Evolutionary conservation across 2,113 vertebrate genomes (phyloP).

Genomic region (Phainopepla nitens): DNA sequence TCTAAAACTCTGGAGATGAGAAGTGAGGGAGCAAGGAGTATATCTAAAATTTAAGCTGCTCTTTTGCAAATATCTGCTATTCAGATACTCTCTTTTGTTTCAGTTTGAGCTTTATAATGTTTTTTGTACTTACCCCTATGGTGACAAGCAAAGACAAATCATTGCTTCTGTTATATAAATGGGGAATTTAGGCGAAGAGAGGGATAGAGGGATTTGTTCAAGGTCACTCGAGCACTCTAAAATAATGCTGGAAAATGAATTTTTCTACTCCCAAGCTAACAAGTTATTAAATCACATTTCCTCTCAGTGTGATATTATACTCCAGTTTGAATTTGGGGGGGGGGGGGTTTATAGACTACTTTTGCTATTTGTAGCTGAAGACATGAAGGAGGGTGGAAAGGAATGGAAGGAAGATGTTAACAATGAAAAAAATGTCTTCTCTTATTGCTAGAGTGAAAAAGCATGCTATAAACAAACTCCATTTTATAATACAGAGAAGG

Average conservation of each 20-base stretch:
- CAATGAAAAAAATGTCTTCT: neutral
- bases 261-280: conserved; percentile 49
- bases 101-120: neutral
- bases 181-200: neutral
- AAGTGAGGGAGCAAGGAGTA: neutral
- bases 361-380: neutral
- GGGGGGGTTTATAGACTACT: neutral
- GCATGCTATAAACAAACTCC: accelerated
- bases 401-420: neutral
- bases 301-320: neutral
- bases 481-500: neutral
- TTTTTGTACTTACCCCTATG: neutral
- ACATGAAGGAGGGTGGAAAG: neutral
- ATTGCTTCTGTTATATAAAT: neutral
- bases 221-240: conserved; percentile 27
- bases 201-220: conserved; percentile 27
- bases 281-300: conserved; percentile 46
- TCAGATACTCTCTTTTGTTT: neutral
- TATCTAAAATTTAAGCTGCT: neutral
- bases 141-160: neutral
- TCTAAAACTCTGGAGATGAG: neutral
- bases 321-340: neutral
- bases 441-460: neutral
- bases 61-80: neutral
- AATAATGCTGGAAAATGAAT: conserved; percentile 19